A percentile compares a stretch with the other conserved stretches of the same genome.
Conservation (phyloP, 2,888 invertebrate species). For the Germaria angustata region DNA sequence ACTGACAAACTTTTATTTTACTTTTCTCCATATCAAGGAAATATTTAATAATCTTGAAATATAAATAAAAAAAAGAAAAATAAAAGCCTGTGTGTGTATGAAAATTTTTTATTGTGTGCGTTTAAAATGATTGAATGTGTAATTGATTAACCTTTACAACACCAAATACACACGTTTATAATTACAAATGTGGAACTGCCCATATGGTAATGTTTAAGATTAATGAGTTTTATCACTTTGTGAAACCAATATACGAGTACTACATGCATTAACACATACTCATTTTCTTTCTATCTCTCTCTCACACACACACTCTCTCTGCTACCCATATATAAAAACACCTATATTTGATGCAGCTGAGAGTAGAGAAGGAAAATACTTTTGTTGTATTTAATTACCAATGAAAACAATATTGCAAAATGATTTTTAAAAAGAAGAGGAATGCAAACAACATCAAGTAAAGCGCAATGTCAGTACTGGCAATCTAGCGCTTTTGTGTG, state of each 20-base stretch:
- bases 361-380: not conserved
- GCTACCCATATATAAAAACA: not conserved
- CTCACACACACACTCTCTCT: not conserved
- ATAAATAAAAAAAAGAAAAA: slow-evolving; percentile 23
- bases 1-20: slow-evolving; percentile 54
- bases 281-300: not conserved
- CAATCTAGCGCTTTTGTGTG: slow-evolving; percentile 4
- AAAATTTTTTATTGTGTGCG: slow-evolving; percentile 10
- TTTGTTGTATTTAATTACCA: slow-evolving; percentile 1
- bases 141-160: slow-evolving; percentile 58
- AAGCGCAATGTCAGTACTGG: not conserved
- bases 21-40: slow-evolving; percentile 57
- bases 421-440: not conserved
- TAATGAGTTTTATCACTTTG: slow-evolving; percentile 63
- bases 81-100: not conserved
- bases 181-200: slow-evolving; percentile 61
- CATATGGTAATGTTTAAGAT: slow-evolving; percentile 57
- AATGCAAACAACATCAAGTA: not conserved
- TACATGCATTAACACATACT: not conserved
- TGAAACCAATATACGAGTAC: slow-evolving; percentile 40
- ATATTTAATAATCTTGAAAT: slow-evolving; percentile 63
- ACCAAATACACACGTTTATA: slow-evolving; percentile 24
- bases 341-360: slow-evolving; percentile 1
- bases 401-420: slow-evolving; percentile 47
- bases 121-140: slow-evolving; percentile 40